phyloP scores from a whole-genome alignment of 2,888 invertebrate genomes.

The Cephalotes varians region DNA sequence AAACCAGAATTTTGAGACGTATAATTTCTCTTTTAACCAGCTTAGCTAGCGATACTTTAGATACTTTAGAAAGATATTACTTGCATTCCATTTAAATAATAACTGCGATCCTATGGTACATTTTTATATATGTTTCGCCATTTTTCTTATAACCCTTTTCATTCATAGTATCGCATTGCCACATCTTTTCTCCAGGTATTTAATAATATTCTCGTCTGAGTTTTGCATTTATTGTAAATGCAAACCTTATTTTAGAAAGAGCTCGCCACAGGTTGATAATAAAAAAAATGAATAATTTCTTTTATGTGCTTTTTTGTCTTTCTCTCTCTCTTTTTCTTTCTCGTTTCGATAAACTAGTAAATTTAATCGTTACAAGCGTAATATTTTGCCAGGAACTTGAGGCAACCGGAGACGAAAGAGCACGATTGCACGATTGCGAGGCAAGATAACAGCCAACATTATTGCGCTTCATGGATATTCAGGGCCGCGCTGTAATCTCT shows the following conservation, averaged over 20 bases:
- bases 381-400: conserved; percentile 18
- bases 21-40: background rate
- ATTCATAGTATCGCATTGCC: background rate
- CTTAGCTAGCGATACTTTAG: background rate
- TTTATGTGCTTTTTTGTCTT: background rate
- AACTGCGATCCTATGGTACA: background rate
- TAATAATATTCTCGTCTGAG: conserved; percentile 5
- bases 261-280: background rate
- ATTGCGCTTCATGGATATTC: conserved; percentile 53
- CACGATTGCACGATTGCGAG: conserved; percentile 30
- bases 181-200: background rate
- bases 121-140: background rate
- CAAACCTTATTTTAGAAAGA: background rate
- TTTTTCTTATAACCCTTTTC: background rate
- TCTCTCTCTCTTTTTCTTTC: background rate
- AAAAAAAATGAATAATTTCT: no score
- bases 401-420: conserved; percentile 33
- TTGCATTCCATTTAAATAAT: background rate
- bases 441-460: conserved; percentile 37
- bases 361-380: conserved; percentile 29
- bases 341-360: conserved; percentile 1
- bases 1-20: background rate
- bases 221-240: conserved; percentile 11
- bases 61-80: background rate
- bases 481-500: conserved; percentile 46